Base-by-base conservation (phyloP, 1,140 invertebrate genomes). In the Lithobius niger region DNA sequence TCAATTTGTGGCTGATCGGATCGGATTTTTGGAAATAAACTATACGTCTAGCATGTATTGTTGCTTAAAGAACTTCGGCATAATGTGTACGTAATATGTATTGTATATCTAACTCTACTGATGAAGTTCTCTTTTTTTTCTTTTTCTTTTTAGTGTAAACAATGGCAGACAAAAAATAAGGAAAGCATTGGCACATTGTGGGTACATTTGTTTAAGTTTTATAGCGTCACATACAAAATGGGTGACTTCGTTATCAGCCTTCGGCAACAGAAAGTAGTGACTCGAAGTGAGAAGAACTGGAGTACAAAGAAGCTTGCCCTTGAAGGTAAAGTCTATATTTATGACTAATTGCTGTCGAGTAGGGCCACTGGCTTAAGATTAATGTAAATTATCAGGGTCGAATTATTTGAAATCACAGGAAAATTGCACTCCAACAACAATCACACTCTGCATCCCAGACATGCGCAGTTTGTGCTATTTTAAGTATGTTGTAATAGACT, bases 141-240 rank as follows among this genome's bases (percentile, higher is more conserved):
- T 36, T 36, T 36, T 36, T 36, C 31, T 36, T 3, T 6, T 3
- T 4, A 47, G 15, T 10, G 21, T 22, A 15, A 45, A 10, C 15
- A 28, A 24, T 63, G 55, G 60, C 31, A 59, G 21, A 44, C 49
- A 18, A 31, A 61, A 18, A 71, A 72, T 59, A 63, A 52, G 2
- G 45, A 62, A 19, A 56, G 62, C 47, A 47, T 73, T 27, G 74
- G 69, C 3, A 61, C 64, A 27, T 65, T 76, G 6, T 76, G 74
- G 74, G 55, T 73, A 10, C 63, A 66, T 19, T 54, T 77, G 55
- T 58, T 77, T 27, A 63, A 63, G 53, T 77, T 71, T 62, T 76
- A 74, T 62, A 64, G 66, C n/a, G 49, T 71, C 1, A 61, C 65
- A 36, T 75, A 74, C 62, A 65, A 69, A 25, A 64, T 62, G 15